These are phyloP conservation scores for Trissolcus brochymenae DNA, from an alignment of 2,888 invertebrate genomes.

Conservation along the genomic window DNA sequence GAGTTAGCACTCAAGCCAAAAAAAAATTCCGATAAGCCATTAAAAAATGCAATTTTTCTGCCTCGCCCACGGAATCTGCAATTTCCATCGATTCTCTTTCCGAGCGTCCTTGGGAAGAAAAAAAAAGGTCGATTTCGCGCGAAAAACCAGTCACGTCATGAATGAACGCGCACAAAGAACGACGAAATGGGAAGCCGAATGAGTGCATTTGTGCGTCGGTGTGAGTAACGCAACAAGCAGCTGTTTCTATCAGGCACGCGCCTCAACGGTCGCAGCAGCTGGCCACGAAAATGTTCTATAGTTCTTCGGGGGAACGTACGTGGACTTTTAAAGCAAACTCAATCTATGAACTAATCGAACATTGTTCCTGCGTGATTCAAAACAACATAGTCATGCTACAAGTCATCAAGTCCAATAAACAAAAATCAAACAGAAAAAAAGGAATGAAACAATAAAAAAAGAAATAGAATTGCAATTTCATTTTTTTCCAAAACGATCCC, in stretches of 20 bases:
- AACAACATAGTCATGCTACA: neutral
- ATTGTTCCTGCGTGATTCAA: neutral
- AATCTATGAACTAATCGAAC: neutral
- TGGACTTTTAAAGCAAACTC: conserved; percentile 36
- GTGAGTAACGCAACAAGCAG: conserved; percentile 62
- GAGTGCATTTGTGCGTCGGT: conserved; percentile 28
- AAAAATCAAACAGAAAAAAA: too few relatives aligned
- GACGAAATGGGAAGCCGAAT: conserved; percentile 36
- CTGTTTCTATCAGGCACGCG: conserved; percentile 72
- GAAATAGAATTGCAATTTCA: neutral
- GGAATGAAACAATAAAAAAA: too few relatives aligned
- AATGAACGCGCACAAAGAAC: conserved; percentile 51
- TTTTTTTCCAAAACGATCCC: too few relatives aligned
- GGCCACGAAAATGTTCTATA: conserved; percentile 66
- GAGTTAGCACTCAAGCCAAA: too few relatives aligned
- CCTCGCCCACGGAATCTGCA: too few relatives aligned
- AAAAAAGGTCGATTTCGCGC: conserved; percentile 29
- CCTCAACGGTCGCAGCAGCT: conserved; percentile 75
- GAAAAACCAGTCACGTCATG: conserved; percentile 44
- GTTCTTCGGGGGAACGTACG: conserved; percentile 30
- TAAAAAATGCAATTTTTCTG: too few relatives aligned
- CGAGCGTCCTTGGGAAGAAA: neutral
- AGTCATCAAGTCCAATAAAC: neutral
- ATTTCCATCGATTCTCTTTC: too few relatives aligned
- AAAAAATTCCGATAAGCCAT: too few relatives aligned